A percentile compares a stretch with the other conserved stretches of the same genome.
Evolutionary conservation across 1,140 invertebrate genomes (phyloP).

Genomic region (Procambarus clarkii): DNA sequence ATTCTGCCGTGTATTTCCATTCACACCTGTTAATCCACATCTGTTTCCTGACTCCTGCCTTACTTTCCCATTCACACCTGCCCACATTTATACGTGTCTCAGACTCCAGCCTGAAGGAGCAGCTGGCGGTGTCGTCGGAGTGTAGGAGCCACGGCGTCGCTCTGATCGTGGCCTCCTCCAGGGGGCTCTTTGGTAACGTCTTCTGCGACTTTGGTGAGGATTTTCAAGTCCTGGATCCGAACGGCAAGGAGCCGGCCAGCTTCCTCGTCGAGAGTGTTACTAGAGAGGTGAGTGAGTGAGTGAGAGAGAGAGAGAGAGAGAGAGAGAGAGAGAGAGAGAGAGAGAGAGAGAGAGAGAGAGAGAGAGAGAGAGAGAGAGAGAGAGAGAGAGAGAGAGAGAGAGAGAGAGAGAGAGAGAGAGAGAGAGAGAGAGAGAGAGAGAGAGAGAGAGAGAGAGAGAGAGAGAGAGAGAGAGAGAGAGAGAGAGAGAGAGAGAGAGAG

Average conservation of each 20-base stretch:
- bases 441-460: not conserved
- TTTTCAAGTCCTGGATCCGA: constrained; percentile 91
- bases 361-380: no score
- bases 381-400: no score
- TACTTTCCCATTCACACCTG: not conserved
- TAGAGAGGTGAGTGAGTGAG: constrained; percentile 67
- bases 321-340: not conserved
- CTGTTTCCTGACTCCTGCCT: not conserved
- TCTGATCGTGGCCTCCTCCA: constrained; percentile 91
- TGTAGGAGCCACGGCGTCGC: constrained; percentile 89
- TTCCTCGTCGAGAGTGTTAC: constrained; percentile 91
- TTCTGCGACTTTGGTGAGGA: constrained; percentile 96
- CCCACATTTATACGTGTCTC: no score
- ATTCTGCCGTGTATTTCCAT: not conserved
- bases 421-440: not conserved
- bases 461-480: no score
- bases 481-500: no score
- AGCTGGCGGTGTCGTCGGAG: constrained; percentile 86
- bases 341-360: no score
- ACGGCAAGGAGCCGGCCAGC: constrained; percentile 90
- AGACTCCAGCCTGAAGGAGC: constrained; percentile 81
- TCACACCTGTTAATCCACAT: not conserved
- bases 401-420: constrained; percentile 64
- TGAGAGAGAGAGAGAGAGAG: not conserved
- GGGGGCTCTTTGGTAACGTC: constrained; percentile 94